A percentile compares a stretch with the other conserved stretches of the same genome.
Conservation (phyloP, 2,113 vertebrate species). For the Drymodes brunneopygia region DNA sequence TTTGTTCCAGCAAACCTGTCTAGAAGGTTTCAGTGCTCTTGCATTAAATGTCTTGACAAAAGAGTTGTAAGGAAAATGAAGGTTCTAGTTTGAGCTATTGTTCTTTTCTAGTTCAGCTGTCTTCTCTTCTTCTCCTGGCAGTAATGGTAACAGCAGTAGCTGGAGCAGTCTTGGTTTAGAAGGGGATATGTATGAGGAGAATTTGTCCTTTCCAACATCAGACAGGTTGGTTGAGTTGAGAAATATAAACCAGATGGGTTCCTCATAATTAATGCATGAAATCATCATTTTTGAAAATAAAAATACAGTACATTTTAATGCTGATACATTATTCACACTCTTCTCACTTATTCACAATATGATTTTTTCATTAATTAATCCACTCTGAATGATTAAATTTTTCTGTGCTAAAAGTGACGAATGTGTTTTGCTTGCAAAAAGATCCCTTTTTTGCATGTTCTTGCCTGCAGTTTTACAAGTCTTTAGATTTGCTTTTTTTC, state of each 20-base stretch:
- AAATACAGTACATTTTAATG: constrained; percentile 31
- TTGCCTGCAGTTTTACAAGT: constrained; percentile 61
- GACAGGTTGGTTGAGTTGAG: constrained; percentile 91
- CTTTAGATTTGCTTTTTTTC: constrained; percentile 47
- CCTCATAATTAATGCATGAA: constrained; percentile 82
- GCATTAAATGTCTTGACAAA: neutral
- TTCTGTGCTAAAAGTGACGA: constrained; percentile 46
- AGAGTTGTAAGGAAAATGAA: constrained; percentile 38
- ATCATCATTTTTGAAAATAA: constrained; percentile 66
- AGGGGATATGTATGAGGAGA: constrained; percentile 96
- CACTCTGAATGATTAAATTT: constrained; percentile 61
- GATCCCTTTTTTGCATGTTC: constrained; percentile 65
- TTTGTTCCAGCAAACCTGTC: neutral
- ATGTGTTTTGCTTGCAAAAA: constrained; percentile 61
- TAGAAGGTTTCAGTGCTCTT: neutral
- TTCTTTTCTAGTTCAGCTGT: constrained; percentile 77
- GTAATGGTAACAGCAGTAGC: constrained; percentile 99
- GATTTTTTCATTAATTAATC: constrained; percentile 66
- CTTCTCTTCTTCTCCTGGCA: constrained; percentile 88
- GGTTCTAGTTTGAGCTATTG: constrained; percentile 47
- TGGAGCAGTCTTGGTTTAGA: constrained; percentile 99
- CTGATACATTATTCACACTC: constrained; percentile 40
- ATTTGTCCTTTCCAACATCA: constrained; percentile 95
- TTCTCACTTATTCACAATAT: constrained; percentile 57
- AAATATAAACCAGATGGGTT: constrained; percentile 64